Evolutionary conservation across 2,888 invertebrate species (phyloP).

Genomic region (Tetheella fluctuosa): DNA sequence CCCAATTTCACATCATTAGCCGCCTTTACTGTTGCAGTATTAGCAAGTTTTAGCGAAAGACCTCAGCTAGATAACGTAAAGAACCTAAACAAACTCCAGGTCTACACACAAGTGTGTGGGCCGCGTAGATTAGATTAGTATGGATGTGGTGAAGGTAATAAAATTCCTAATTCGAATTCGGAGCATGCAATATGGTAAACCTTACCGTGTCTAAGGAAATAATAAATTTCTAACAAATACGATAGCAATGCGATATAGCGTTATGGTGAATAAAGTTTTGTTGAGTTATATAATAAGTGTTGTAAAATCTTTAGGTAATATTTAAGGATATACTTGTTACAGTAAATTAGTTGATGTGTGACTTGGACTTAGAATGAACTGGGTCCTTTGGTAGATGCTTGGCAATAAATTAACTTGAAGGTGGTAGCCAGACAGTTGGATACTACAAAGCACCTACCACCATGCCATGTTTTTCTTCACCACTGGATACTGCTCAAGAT

Average conservation of each 20-base stretch:
- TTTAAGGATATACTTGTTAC: background rate
- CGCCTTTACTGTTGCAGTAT: too few relatives aligned
- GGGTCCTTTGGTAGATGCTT: too few relatives aligned
- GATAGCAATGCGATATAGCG: background rate
- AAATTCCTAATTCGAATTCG: slow-evolving; percentile 39
- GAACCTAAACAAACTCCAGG: background rate
- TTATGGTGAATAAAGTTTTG: slow-evolving; percentile 8
- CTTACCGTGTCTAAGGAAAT: slow-evolving; percentile 17
- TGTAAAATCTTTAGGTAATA: background rate
- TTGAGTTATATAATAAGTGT: background rate
- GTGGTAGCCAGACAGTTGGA: too few relatives aligned
- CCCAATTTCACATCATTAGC: too few relatives aligned
- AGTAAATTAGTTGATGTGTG: too few relatives aligned
- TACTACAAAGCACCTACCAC: too few relatives aligned
- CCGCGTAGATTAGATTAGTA: slow-evolving; percentile 33
- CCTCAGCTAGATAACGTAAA: background rate
- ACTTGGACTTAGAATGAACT: too few relatives aligned
- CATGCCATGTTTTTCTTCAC: too few relatives aligned
- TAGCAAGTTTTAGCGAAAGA: too few relatives aligned
- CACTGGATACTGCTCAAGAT: too few relatives aligned
- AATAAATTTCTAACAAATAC: slow-evolving; percentile 27
- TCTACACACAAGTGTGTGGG: slow-evolving; percentile 26
- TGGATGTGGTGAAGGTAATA: slow-evolving; percentile 28
- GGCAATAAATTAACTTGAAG: too few relatives aligned
- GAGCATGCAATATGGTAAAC: slow-evolving; percentile 28